Evolutionary conservation across 2,888 invertebrate species (phyloP), one percentile per base, ranked within the genome.

Genomic region (Metalampra italica): DNA sequence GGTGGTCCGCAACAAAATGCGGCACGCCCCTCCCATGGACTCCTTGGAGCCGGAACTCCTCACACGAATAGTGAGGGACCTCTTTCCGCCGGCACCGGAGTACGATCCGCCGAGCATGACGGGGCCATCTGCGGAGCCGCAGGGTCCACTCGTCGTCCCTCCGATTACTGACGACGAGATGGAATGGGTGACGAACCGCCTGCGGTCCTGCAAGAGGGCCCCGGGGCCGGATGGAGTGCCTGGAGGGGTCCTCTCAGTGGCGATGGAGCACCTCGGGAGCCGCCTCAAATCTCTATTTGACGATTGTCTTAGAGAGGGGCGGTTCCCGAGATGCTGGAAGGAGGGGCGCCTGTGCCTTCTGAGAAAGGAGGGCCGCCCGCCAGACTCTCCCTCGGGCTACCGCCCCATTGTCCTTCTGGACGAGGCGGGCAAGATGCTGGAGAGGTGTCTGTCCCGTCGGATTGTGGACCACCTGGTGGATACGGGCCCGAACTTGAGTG

Each of bases 211-310:
- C 7, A 52, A 43, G 13, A 48, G 12, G 12, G 51, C 51, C 9
- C 51, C 51, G 14, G 51, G 51, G 9, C 47, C 43, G 12, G 48
- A 50, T n/a, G 53, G 53, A 1, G 37, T 50, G 3, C 50, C 50
- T 0, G 53, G 47, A 3, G 1, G 37, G 29, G 45, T 47, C 7
- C 34, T 49, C 2, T 15, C 15, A 0, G 7, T 45, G 9, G 39
- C 29, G 0, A 8, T 36, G 29, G 8, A n/a, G 9, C 11, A 22
- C 1, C 38, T 52, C 22, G 49, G 39, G 29, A 32, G 9, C 0
- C 5, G 41, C 3, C 9, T 49, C n/a, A 29, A 37, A 29, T 15
- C 7, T 9, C 9, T 32, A 1, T 37, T 40, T n/a, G 12, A 37
- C 11, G 11, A 37, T 7, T 37, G 37, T 12, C 12, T 37, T 1